A percentile compares a stretch with the other conserved stretches of the same genome.
Evolutionary conservation across 1,140 invertebrate genomes (phyloP).

Genomic region (Cherax quadricarinatus): DNA sequence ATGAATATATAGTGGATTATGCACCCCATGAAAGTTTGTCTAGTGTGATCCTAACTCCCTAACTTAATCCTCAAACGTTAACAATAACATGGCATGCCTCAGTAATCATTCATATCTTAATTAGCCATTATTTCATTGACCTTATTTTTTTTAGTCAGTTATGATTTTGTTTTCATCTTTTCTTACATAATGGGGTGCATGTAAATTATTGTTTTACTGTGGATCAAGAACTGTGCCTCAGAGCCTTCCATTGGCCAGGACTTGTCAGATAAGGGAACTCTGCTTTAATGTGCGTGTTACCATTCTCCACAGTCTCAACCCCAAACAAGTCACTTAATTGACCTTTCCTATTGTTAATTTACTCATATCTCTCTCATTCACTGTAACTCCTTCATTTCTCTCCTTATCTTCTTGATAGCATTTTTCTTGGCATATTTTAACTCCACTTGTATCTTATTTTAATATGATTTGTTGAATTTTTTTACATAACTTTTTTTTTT

Average conservation of each 20-base stretch:
- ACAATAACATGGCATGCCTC: neutral
- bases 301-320: constrained; percentile 2
- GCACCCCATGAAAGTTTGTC: constrained; percentile 21
- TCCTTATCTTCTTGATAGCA: neutral
- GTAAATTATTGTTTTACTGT: constrained; percentile 27
- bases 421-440: neutral
- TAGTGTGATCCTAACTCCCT: neutral
- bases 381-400: neutral
- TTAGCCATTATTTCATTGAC: neutral
- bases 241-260: constrained; percentile 47
- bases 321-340: constrained; percentile 11
- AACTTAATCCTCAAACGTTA: neutral
- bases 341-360: neutral
- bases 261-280: constrained; percentile 41
- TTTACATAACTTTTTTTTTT: neutral
- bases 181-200: constrained; percentile 25
- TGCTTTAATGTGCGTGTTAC: constrained; percentile 25
- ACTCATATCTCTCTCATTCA: neutral
- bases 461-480: neutral
- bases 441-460: neutral
- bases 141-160: neutral
- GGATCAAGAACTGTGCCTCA: constrained; percentile 44
- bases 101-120: neutral
- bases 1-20: constrained; percentile 30
- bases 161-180: neutral